phyloP scores from a whole-genome alignment of 1,140 invertebrate genomes.

The Melitaea cinxia region DNA sequence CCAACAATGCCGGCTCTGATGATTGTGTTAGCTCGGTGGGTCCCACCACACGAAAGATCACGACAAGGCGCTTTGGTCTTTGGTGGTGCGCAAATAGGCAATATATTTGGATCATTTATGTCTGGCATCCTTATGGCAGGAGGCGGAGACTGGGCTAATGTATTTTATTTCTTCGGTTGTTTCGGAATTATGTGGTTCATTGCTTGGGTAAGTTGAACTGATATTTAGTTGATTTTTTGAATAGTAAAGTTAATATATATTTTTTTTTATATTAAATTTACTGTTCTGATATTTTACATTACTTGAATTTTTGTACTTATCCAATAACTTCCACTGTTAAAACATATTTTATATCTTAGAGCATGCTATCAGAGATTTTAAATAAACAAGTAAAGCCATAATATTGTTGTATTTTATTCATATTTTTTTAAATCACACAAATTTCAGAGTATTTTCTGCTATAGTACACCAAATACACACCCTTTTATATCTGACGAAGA shows the following conservation, averaged over 20 bases:
- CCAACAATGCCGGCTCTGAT: slow-evolving; percentile 90
- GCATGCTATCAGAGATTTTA: no score
- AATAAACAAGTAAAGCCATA: no score
- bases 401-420: no score
- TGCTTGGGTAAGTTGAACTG: slow-evolving; percentile 82
- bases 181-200: slow-evolving; percentile 88
- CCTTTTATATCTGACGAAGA: slow-evolving; percentile 92
- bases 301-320: no score
- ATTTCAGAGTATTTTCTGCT: slow-evolving; percentile 85
- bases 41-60: slow-evolving; percentile 86
- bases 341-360: no score
- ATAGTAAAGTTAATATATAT: no score
- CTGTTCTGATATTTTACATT: no score
- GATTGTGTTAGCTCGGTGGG: slow-evolving; percentile 88
- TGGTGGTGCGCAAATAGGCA: slow-evolving; percentile 87
- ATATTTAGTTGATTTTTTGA: not conserved
- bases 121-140: slow-evolving; percentile 86
- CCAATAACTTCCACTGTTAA: no score
- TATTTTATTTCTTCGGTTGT: slow-evolving; percentile 92
- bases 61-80: slow-evolving; percentile 88
- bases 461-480: slow-evolving; percentile 90
- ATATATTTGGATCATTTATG: slow-evolving; percentile 88
- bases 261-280: no score
- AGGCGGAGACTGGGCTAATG: slow-evolving; percentile 86
- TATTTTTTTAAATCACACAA: not conserved